Percentiles rank a stretch among this genome's conserved stretches.
Conservation (phyloP, 2,113 vertebrate genomes). For the Cacatua alba region DNA sequence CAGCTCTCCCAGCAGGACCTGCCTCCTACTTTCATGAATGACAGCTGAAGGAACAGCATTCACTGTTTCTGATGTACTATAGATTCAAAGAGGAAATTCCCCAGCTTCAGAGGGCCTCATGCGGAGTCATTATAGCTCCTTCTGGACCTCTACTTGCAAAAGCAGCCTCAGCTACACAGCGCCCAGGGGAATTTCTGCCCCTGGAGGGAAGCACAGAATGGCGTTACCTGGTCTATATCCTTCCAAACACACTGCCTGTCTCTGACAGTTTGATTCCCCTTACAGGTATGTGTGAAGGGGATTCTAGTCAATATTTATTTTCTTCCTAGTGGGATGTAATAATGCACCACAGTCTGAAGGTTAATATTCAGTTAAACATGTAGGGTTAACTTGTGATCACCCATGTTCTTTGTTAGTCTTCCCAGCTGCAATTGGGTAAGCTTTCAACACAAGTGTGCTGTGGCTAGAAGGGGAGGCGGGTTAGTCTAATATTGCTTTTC, state of each 20-base stretch:
- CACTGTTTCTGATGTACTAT: background rate
- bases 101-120: background rate
- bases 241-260: rapidly evolving
- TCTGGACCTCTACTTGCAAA: background rate
- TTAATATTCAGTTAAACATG: conserved; percentile 42
- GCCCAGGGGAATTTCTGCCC: background rate
- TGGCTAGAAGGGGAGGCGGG: background rate
- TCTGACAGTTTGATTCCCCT: background rate
- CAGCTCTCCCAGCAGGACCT: background rate
- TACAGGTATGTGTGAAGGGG: background rate
- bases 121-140: background rate
- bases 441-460: background rate
- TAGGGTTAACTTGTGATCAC: conserved; percentile 11
- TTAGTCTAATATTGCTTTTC: background rate
- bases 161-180: background rate
- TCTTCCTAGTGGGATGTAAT: background rate
- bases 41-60: background rate
- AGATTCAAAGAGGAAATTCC: background rate
- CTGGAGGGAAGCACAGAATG: background rate
- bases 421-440: background rate
- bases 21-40: background rate
- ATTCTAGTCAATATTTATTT: conserved; percentile 9
- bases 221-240: background rate
- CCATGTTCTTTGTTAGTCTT: conserved; percentile 36
- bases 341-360: background rate